Percentiles rank a stretch among this genome's conserved stretches.
These are phyloP conservation scores for Papilio xuthus DNA, from an alignment of 1,140 invertebrate genomes.

Conservation along the genomic window DNA sequence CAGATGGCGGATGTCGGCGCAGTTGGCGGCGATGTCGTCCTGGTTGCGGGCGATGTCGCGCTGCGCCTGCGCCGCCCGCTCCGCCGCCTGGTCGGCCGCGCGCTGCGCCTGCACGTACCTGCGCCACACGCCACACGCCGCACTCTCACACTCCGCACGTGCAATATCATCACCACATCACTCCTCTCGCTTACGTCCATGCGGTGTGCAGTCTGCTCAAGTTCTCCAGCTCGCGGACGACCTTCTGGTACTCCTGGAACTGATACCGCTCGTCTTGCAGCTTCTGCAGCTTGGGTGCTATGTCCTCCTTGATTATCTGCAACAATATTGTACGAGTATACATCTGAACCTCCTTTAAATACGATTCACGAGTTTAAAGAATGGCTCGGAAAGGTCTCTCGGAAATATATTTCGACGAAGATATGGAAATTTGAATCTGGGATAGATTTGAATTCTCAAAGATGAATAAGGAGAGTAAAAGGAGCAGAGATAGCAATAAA, in stretches of 20 bases:
- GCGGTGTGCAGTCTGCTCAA: slow-evolving; percentile 89
- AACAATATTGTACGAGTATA: slow-evolving; percentile 36
- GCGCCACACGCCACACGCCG: not conserved
- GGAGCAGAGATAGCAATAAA: not conserved
- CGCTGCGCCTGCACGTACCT: slow-evolving; percentile 82
- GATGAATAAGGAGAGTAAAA: no score
- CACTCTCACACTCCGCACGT: not conserved
- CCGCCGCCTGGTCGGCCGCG: slow-evolving; percentile 81
- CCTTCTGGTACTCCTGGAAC: slow-evolving; percentile 94
- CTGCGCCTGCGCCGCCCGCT: slow-evolving; percentile 81
- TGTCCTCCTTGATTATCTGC: slow-evolving; percentile 94
- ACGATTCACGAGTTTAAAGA: no score
- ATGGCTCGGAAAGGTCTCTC: no score
- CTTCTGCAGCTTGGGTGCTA: slow-evolving; percentile 93
- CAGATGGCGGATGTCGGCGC: slow-evolving; percentile 82
- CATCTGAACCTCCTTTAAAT: not conserved
- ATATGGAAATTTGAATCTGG: no score
- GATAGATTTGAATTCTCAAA: no score
- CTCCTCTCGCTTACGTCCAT: slow-evolving; percentile 83
- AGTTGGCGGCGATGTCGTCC: slow-evolving; percentile 82
- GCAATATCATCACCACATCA: not conserved
- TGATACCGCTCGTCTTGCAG: slow-evolving; percentile 92
- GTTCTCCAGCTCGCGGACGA: slow-evolving; percentile 93
- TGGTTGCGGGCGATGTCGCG: slow-evolving; percentile 80
- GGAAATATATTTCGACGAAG: no score